Evolutionary conservation across 2,888 invertebrate species (phyloP).

Genomic region (Lysandra bellargus): DNA sequence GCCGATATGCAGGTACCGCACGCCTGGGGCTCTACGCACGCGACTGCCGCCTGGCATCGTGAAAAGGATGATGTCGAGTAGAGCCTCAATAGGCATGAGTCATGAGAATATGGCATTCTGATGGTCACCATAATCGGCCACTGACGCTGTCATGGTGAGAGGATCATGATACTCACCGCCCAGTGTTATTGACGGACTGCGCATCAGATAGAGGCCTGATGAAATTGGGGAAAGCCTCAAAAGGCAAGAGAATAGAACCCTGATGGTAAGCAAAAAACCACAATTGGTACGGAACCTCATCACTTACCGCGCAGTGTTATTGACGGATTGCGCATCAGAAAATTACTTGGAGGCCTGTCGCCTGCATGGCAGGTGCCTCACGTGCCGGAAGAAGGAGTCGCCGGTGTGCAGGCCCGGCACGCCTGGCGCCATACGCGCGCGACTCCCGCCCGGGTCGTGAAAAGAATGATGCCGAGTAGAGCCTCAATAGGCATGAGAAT

Average conservation of each 20-base stretch:
- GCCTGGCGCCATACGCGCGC: constrained; percentile 69
- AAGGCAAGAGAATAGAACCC: no score
- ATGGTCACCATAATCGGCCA: no score
- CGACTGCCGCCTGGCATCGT: constrained; percentile 74
- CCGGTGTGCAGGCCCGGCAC: constrained; percentile 78
- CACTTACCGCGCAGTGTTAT: constrained; percentile 67
- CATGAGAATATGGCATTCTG: no score
- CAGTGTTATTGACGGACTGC: no score
- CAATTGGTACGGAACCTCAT: background rate
- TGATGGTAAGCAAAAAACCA: no score
- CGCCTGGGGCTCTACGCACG: constrained; percentile 70
- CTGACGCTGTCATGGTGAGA: no score
- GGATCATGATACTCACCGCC: no score
- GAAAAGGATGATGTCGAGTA: constrained; percentile 63
- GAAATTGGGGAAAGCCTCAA: no score
- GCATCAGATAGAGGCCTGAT: no score
- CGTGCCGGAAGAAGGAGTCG: constrained; percentile 74
- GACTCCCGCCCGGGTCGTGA: constrained; percentile 79
- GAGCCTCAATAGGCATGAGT: no score
- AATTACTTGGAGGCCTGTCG: constrained; percentile 53
- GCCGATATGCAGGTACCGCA: constrained; percentile 76
- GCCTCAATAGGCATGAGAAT: background rate
- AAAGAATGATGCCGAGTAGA: constrained; percentile 50
- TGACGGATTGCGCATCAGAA: constrained; percentile 68
- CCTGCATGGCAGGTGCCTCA: constrained; percentile 49